phyloP scores from a whole-genome alignment of 2,113 vertebrate genomes.

The Ailurus styani region DNA sequence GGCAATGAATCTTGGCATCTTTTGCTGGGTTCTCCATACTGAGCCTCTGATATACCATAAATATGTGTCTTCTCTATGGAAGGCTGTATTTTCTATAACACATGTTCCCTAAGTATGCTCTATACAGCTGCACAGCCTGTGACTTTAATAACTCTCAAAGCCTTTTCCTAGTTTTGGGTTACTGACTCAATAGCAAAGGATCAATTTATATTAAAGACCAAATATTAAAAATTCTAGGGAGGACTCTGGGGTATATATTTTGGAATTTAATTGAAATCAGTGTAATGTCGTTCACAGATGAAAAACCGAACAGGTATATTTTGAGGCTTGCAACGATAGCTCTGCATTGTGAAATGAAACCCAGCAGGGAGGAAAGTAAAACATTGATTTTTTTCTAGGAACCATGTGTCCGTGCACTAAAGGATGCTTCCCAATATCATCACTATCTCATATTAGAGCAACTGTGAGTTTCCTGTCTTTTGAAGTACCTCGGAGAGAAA shows the following conservation, averaged over 20 bases:
- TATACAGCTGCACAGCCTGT: neutral
- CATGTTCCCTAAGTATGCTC: neutral
- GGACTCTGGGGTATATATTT: slow-evolving; percentile 53
- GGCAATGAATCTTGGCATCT: neutral
- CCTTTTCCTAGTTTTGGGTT: slow-evolving; percentile 42
- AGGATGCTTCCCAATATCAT: slow-evolving; percentile 64
- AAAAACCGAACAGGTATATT: slow-evolving; percentile 66
- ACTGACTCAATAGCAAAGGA: slow-evolving; percentile 43
- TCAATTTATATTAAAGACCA: slow-evolving; percentile 64
- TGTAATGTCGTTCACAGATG: slow-evolving; percentile 62
- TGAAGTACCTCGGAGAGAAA: slow-evolving; percentile 59
- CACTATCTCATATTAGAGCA: slow-evolving; percentile 61
- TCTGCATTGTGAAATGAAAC: slow-evolving; percentile 73
- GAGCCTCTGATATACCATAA: neutral
- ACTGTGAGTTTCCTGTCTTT: slow-evolving; percentile 63
- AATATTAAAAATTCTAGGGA: slow-evolving; percentile 63
- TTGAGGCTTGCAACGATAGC: slow-evolving; percentile 51
- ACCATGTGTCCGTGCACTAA: slow-evolving; percentile 49
- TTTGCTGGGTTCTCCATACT: neutral
- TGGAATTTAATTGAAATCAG: slow-evolving; percentile 60
- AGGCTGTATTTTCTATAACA: neutral
- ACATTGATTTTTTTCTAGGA: slow-evolving; percentile 65
- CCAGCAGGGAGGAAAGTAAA: slow-evolving; percentile 69
- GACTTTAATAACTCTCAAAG: slow-evolving; percentile 62
- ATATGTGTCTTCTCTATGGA: neutral